Conservation (phyloP, 2,113 vertebrate species). For the Garra rufa region DNA sequence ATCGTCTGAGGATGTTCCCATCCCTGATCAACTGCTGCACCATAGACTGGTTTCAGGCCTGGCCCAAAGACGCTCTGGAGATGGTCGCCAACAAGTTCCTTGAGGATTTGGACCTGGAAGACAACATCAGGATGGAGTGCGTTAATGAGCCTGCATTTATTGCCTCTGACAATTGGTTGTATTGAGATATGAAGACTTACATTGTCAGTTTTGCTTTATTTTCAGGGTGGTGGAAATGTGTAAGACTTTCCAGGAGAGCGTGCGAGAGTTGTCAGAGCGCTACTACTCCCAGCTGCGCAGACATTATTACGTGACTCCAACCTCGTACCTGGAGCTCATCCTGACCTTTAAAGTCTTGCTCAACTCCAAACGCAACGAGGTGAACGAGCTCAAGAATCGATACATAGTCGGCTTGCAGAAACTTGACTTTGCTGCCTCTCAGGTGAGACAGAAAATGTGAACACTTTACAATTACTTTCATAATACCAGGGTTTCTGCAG, state of each 20-base stretch:
- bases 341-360: constrained; percentile 89
- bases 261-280: constrained; percentile 77
- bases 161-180: not conserved
- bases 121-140: constrained; percentile 80
- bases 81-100: constrained; percentile 93
- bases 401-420: constrained; percentile 88
- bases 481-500: too few relatives aligned
- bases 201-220: not conserved
- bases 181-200: not conserved
- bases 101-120: constrained; percentile 86
- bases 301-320: constrained; percentile 92
- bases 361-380: constrained; percentile 83
- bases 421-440: constrained; percentile 88
- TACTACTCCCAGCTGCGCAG: constrained; percentile 82
- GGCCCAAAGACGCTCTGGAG: constrained; percentile 92
- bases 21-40: constrained; percentile 96
- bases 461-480: too few relatives aligned
- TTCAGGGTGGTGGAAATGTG: constrained; percentile 91
- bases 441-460: too few relatives aligned
- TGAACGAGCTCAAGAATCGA: constrained; percentile 81
- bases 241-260: constrained; percentile 89
- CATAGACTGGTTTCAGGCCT: constrained; percentile 94
- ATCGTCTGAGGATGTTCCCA: constrained; percentile 91
- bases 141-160: constrained; percentile 44
- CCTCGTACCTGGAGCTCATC: constrained; percentile 92